These are phyloP conservation scores for Aporophyla lueneburgensis DNA, from an alignment of 2,888 invertebrate species.

Conservation along the genomic window DNA sequence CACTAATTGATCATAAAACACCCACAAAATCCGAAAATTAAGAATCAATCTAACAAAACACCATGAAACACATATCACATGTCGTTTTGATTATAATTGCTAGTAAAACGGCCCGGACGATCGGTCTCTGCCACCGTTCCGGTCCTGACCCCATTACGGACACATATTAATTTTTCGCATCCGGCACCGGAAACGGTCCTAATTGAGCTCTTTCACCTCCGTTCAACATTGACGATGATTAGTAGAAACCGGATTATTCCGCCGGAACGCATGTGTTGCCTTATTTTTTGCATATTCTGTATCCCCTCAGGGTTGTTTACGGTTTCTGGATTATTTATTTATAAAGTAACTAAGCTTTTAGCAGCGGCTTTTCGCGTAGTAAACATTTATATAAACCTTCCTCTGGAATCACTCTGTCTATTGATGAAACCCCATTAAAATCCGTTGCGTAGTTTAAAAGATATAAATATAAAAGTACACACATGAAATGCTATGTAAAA, in stretches of 20 bases:
- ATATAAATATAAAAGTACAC: no score
- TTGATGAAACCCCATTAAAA: no score
- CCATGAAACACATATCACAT: constrained; percentile 57
- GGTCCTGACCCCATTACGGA: constrained; percentile 77
- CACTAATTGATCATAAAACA: background rate
- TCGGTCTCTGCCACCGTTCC: constrained; percentile 77
- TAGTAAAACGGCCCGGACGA: constrained; percentile 71
- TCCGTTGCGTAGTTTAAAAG: no score
- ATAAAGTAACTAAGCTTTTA: no score
- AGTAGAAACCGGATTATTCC: constrained; percentile 54
- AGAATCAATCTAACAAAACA: constrained; percentile 28
- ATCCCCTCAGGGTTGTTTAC: background rate
- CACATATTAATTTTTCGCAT: constrained; percentile 86
- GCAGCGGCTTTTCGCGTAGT: no score
- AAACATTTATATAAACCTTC: no score
- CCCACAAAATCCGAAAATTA: background rate
- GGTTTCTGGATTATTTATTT: background rate
- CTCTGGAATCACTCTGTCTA: no score
- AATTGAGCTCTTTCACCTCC: constrained; percentile 80
- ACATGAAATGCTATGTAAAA: no score
- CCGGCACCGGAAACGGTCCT: constrained; percentile 75
- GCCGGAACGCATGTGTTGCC: constrained; percentile 4
- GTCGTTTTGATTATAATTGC: constrained; percentile 73
- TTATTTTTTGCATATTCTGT: constrained; percentile 14
- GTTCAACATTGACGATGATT: constrained; percentile 52